Evolutionary conservation across 2,113 vertebrate species (phyloP).

Genomic region (Pavo muticus): DNA sequence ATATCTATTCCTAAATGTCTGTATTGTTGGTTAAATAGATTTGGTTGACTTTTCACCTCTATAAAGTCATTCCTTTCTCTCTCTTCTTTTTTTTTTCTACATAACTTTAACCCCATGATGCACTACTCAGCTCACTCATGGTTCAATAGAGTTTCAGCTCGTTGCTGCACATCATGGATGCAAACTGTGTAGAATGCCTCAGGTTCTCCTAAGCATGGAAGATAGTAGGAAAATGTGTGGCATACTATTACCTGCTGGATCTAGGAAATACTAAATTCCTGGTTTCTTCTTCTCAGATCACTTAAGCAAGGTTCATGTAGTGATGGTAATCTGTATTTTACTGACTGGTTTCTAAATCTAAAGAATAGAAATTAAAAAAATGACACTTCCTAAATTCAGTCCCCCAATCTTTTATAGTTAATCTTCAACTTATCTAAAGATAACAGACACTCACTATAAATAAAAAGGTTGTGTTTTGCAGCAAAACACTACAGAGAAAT

Average conservation of each 20-base stretch:
- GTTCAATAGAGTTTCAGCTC: not conserved
- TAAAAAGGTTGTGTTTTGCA: not conserved
- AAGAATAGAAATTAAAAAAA: not conserved
- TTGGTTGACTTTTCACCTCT: not conserved
- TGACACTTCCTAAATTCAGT: not conserved
- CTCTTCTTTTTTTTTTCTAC: not conserved
- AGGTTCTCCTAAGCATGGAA: not conserved
- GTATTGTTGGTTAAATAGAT: not conserved
- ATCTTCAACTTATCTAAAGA: not conserved
- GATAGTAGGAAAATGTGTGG: not conserved
- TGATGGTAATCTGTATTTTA: not conserved
- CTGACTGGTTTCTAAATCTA: not conserved
- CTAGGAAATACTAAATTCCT: not conserved
- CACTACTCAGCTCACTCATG: not conserved
- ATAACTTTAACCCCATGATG: not conserved
- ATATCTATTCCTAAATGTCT: fast-evolving
- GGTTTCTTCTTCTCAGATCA: not conserved
- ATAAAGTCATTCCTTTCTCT: fast-evolving
- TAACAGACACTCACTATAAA: not conserved
- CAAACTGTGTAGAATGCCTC: not conserved
- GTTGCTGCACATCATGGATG: not conserved
- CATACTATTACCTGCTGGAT: not conserved
- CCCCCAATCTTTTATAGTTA: not conserved
- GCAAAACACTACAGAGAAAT: not conserved
- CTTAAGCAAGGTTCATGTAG: not conserved